Conservation (phyloP, 2,888 invertebrate genomes). For the Spodoptera picta region DNA sequence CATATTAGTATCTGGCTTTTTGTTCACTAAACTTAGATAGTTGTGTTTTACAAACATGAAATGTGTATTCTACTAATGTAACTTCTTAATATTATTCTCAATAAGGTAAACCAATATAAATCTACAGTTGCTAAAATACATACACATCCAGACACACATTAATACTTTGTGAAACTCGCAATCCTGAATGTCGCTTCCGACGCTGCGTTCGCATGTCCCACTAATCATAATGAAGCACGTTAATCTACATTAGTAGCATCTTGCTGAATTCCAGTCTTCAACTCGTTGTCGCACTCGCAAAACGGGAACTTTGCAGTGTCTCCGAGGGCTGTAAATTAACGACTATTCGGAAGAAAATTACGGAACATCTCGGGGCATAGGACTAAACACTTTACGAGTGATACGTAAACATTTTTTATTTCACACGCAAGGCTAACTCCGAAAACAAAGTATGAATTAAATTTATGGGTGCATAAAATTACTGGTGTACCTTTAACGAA, state of each 20-base stretch:
- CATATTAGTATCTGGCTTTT: background rate
- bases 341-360: conserved; percentile 50
- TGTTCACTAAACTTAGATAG: too few species aligned
- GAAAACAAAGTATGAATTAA: conserved; percentile 72
- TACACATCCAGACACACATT: too few species aligned
- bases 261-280: conserved; percentile 25
- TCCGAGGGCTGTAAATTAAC: conserved; percentile 46
- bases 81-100: too few species aligned
- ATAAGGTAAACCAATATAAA: too few species aligned
- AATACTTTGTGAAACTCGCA: too few species aligned
- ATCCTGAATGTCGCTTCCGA: background rate
- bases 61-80: too few species aligned
- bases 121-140: too few species aligned
- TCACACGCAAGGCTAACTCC: conserved; percentile 58
- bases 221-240: too few species aligned
- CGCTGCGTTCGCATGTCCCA: too few species aligned
- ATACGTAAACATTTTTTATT: conserved; percentile 54
- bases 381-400: conserved; percentile 50
- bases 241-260: conserved; percentile 1
- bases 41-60: too few species aligned
- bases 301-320: conserved; percentile 37
- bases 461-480: conserved; percentile 78
- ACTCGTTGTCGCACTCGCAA: conserved; percentile 8
- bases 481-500: conserved; percentile 76
- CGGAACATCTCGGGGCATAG: conserved; percentile 32